These are phyloP conservation scores for Brevipalpus yothersi DNA, from an alignment of 1,140 invertebrate species.

Conservation along the genomic window DNA sequence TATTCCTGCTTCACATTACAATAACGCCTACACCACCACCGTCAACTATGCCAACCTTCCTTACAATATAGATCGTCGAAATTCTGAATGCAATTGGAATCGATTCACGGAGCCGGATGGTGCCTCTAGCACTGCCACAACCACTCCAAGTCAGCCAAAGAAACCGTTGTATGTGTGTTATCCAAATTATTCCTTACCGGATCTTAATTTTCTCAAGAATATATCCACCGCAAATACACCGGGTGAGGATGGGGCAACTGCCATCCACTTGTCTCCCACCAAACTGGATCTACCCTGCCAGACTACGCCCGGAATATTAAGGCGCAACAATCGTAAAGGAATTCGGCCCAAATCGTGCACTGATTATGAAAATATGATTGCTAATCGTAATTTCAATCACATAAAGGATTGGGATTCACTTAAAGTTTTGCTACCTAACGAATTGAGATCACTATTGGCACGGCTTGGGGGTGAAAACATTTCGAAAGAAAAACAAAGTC, in stretches of 20 bases:
- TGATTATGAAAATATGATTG: constrained; percentile 44
- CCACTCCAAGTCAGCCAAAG: neutral
- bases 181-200: constrained; percentile 68
- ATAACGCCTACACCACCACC: neutral
- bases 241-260: neutral
- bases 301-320: neutral
- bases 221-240: constrained; percentile 15
- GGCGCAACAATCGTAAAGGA: neutral
- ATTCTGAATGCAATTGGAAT: neutral
- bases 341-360: constrained; percentile 50
- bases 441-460: constrained; percentile 28
- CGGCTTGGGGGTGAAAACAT: constrained; percentile 9
- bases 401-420: constrained; percentile 74
- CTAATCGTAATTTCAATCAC: constrained; percentile 44
- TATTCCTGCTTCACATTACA: neutral
- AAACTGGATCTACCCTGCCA: constrained; percentile 5
- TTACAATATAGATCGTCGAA: neutral
- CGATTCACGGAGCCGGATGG: neutral
- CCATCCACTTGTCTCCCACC: constrained; percentile 9
- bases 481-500: neutral
- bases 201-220: constrained; percentile 45
- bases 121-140: neutral
- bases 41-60: neutral
- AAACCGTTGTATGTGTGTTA: constrained; percentile 59
- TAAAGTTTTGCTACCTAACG: constrained; percentile 51